Evolutionary conservation across 1,140 invertebrate genomes (phyloP).

Genomic region (Zaprionus capensis): DNA sequence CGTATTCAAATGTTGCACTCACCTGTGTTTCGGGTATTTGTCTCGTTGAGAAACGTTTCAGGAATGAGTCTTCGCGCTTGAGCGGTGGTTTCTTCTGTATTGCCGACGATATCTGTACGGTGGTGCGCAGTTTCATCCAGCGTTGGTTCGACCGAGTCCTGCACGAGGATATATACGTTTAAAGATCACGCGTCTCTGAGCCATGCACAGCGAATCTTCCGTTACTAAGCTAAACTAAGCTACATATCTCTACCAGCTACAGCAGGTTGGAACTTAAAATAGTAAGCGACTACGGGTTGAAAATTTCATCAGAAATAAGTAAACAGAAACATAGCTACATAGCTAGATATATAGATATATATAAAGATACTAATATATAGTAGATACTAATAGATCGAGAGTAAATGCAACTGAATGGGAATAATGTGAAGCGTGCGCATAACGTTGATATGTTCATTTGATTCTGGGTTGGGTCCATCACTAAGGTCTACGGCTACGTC

Average conservation of each 20-base stretch:
- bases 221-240: constrained; percentile 24
- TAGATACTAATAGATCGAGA: neutral
- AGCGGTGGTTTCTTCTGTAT: constrained; percentile 93
- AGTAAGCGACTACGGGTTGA: constrained; percentile 38
- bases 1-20: constrained; percentile 80
- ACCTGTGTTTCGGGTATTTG: constrained; percentile 95
- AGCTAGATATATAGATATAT: neutral
- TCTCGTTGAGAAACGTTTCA: constrained; percentile 96
- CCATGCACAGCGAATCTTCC: neutral
- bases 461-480: constrained; percentile 15
- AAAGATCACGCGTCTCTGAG: constrained; percentile 26
- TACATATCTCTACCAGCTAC: constrained; percentile 30
- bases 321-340: constrained; percentile 2
- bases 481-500: constrained; percentile 1
- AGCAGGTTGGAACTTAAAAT: constrained; percentile 28
- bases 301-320: neutral
- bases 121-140: constrained; percentile 97
- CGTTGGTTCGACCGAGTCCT: constrained; percentile 95
- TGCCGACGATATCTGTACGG: constrained; percentile 95
- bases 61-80: constrained; percentile 96
- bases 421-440: constrained; percentile 31
- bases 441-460: constrained; percentile 1
- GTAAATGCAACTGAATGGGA: constrained; percentile 18
- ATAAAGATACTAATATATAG: constrained; percentile 4
- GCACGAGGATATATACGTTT: constrained; percentile 51